Base-by-base conservation (phyloP, 1,140 invertebrate genomes). In the Oscheius sp. region DNA sequence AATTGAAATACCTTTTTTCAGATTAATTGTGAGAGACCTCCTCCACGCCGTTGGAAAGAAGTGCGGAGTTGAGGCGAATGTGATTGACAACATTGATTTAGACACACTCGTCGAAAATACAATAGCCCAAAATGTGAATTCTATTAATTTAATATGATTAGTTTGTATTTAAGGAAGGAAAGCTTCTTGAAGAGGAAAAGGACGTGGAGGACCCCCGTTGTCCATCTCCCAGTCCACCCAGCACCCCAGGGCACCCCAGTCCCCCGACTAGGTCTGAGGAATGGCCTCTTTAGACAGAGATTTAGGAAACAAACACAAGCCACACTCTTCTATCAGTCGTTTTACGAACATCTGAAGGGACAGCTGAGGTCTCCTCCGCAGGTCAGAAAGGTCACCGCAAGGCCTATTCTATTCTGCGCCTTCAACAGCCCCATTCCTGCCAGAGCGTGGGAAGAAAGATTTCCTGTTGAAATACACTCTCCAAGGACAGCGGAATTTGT, bases 31-130 rank as follows among this genome's bases (percentile, higher is more conserved):
- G 3, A 63, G 78, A 13, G 79, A 80, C 52, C 67, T 83, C 3
- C 65, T 83, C 15, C 81, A 82, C 62, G 82, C 81, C 13, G 81
- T 83, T 42, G 81, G 81, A 23, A 77, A 80, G 46, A 83, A 83
- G 75, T 83, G 78, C 35, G 81, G 81, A 18, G 72, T 83, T 28
- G 81, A 83, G 49, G 79, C 81, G 2, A 59, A 49, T 7, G 78
- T 82, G 26, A 84, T 83, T 36, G 81, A 84, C 68, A 58, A 42
- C 3, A 59, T 83, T 28, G 82, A 83, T 62, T 68, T 83, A 69
- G 81, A 83, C 35, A 83, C 84, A 42, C 74, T 83, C 55, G 82
- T 83, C 15, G 82, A 83, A 32, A 31, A 80, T 38, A 73, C 76
- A 10, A 80, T 83, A 29, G 81, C 81, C 29, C 73, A 84, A 3